phyloP scores from a whole-genome alignment of 2,797 vertebrate genomes.

The Channallabes apus region DNA sequence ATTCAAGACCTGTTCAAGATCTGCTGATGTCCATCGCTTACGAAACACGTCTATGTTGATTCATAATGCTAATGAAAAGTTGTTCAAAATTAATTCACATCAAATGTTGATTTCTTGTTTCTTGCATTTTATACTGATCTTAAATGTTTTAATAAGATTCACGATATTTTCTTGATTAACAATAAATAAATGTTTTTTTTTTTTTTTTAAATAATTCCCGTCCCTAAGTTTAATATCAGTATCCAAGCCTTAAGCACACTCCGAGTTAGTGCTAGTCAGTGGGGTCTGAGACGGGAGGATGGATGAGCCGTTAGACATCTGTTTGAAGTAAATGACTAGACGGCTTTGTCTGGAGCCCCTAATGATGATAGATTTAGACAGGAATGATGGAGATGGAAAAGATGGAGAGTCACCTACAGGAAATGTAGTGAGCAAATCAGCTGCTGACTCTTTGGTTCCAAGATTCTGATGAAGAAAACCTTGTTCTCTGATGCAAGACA shows the following conservation, averaged over 20 bases:
- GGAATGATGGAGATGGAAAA: slow-evolving; percentile 40
- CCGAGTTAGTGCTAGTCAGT: background rate
- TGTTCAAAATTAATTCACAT: background rate
- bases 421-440: slow-evolving; percentile 47
- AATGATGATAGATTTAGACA: slow-evolving; percentile 53
- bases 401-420: slow-evolving; percentile 39
- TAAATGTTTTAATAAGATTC: too few relatives aligned
- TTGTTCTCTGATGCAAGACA: background rate
- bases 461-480: background rate
- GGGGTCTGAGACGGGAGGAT: background rate
- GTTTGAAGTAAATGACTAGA: background rate
- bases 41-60: background rate
- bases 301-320: background rate
- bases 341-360: background rate
- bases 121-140: background rate
- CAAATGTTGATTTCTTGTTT: background rate
- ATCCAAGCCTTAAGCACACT: background rate
- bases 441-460: background rate
- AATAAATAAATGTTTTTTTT: background rate
- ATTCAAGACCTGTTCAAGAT: background rate
- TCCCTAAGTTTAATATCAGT: background rate
- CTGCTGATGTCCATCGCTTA: background rate
- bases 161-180: background rate
- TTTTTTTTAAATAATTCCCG: too few relatives aligned
- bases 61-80: background rate